Evolutionary conservation across 2,113 vertebrate genomes (phyloP).

Genomic region (Leptobrachium ailaonicum): DNA sequence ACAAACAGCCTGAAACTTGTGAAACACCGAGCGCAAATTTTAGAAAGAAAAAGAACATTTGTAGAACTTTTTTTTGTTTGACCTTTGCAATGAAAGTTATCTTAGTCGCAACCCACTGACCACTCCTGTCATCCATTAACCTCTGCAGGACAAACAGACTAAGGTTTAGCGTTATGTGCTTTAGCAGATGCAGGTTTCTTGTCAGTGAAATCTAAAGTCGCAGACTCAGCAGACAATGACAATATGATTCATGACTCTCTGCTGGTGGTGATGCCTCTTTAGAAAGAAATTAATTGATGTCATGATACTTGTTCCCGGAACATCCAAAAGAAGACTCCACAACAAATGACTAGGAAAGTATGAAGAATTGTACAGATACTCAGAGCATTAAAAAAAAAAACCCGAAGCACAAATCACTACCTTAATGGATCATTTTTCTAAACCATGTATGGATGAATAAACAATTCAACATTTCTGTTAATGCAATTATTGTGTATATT

Average conservation of each 20-base stretch:
- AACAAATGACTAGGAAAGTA: conserved; percentile 36
- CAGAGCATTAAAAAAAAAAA: conserved; percentile 42
- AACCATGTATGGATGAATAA: neutral
- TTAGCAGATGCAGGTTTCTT: conserved; percentile 2
- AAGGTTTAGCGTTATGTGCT: neutral
- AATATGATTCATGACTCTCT: conserved; percentile 49
- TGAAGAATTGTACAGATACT: conserved; percentile 32
- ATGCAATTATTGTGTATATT: no score
- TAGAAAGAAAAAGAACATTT: neutral
- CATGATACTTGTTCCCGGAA: conserved; percentile 39
- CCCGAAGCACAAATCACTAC: neutral
- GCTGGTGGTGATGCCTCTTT: conserved; percentile 49
- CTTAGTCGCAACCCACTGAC: conserved; percentile 6
- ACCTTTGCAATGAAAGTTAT: conserved; percentile 6
- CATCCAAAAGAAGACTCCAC: conserved; percentile 17
- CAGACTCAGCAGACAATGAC: conserved; percentile 49
- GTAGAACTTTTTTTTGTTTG: neutral
- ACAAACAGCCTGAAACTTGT: no score
- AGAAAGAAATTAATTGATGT: conserved; percentile 49
- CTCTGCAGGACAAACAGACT: neutral
- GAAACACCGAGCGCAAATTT: neutral
- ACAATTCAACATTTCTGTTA: no score
- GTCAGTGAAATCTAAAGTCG: conserved; percentile 33
- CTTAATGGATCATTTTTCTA: conserved; percentile 4
- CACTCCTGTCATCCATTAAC: conserved; percentile 10